phyloP scores from a whole-genome alignment of 2,797 vertebrate species.

The Glyptemys insculpta region DNA sequence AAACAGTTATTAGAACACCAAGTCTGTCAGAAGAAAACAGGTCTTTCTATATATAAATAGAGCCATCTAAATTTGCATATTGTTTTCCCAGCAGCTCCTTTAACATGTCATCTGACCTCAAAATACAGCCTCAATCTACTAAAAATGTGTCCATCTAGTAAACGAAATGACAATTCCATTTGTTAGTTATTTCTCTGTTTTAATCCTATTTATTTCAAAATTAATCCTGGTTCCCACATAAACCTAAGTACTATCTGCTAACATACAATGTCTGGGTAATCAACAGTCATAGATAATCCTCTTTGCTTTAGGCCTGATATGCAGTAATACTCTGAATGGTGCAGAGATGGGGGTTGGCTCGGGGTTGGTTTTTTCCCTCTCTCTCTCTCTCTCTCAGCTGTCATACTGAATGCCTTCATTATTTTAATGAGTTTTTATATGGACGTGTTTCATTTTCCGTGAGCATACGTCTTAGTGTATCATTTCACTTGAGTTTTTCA shows the following conservation, averaged over 20 bases:
- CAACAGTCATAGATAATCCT: conserved; percentile 66
- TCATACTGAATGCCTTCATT: neutral
- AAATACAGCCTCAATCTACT: neutral
- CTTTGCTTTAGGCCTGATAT: conserved; percentile 48
- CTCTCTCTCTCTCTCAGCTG: neutral
- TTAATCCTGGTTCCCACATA: conserved; percentile 39
- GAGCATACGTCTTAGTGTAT: neutral
- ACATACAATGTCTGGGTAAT: conserved; percentile 21
- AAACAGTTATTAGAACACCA: neutral
- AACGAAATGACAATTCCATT: neutral
- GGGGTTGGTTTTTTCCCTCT: neutral
- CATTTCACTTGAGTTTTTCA: neutral
- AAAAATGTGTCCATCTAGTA: neutral
- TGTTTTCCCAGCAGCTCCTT: neutral
- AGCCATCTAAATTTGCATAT: neutral
- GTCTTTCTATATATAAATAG: neutral
- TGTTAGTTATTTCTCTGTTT: conserved; percentile 32
- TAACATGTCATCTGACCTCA: neutral
- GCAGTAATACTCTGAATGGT: neutral
- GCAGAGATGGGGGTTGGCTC: neutral
- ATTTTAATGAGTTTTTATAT: conserved; percentile 31
- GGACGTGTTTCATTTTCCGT: neutral
- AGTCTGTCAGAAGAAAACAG: neutral
- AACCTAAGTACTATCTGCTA: neutral
- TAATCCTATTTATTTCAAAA: conserved; percentile 58